Base-by-base conservation (phyloP, 2,888 invertebrate species). In the Taphrorychus bicolor region DNA sequence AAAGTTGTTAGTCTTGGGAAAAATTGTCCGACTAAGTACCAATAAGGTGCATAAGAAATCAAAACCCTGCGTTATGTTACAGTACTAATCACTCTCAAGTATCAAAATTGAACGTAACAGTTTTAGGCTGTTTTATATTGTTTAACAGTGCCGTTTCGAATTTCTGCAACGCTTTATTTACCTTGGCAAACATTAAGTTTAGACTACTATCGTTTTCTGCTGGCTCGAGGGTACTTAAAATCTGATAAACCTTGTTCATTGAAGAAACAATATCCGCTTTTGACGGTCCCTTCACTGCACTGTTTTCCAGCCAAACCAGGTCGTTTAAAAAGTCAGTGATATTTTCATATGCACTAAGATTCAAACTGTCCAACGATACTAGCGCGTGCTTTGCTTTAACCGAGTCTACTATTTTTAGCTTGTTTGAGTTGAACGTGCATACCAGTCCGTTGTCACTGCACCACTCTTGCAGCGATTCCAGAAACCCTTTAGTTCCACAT, bases 151-250 rank as follows among this genome's bases (percentile, higher is more conserved):
- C 79, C 21, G 76, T 76, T 73, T 82, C 82, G 68, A 81, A 81
- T 56, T 76, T 76, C 66, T 82, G 81, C 60, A 82, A 70, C 2
- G 79, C 74, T 69, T 80, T 82, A 71, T 80, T 82, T 48, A 81
- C 77, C 73, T 78, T 78, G 2, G 81, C 82, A 75, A 78, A 82
- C 49, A 80, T 70, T 52, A 81, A 72, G 71, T 77, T 78, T 42
- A 81, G 73, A 63, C 79, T 76, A 69, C 81, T 81, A 60, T 82
- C 82, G 64, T 75, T 75, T 23, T 80, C 79, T 4, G 75, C 66
- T 4, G 81, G 79, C 64, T 80, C 73, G 51, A 83, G 73, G 53
- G 63, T 70, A 14, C 77, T 74, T 63, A 81, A 73, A 3, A 76
- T 73, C 40, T 79, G 75, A 71, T 81, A 81, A 64, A 82, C 80